phyloP scores from a whole-genome alignment of 2,797 vertebrate species.

The Sorex maritimensis region DNA sequence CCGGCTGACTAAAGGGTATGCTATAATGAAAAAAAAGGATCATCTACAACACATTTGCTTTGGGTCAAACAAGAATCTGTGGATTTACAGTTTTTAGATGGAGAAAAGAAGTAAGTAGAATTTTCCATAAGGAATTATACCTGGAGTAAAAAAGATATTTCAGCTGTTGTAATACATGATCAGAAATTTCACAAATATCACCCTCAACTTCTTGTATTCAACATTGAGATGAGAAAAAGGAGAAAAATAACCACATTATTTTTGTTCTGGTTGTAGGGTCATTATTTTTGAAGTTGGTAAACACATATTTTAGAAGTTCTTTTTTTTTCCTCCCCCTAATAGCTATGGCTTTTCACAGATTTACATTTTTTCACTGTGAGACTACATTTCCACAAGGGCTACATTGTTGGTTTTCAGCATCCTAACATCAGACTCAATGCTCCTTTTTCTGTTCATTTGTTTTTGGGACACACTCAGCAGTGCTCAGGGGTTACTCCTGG shows the following conservation, averaged over 20 bases:
- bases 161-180: constrained; percentile 58
- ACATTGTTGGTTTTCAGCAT: constrained; percentile 15
- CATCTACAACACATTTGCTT: constrained; percentile 71
- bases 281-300: constrained; percentile 56
- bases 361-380: background rate
- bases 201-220: constrained; percentile 35
- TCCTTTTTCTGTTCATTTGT: too few species aligned
- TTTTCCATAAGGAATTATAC: constrained; percentile 75
- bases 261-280: constrained; percentile 62
- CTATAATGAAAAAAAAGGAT: constrained; percentile 79
- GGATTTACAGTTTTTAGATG: constrained; percentile 74
- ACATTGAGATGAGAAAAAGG: constrained; percentile 27
- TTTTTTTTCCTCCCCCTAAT: constrained; percentile 10
- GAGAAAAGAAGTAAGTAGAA: constrained; percentile 63
- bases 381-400: constrained; percentile 21
- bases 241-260: constrained; percentile 31
- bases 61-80: constrained; percentile 64
- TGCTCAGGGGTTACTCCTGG: too few species aligned
- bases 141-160: constrained; percentile 59
- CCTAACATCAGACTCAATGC: background rate
- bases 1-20: constrained; percentile 66
- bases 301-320: constrained; percentile 15
- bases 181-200: constrained; percentile 59
- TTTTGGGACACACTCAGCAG: too few species aligned
- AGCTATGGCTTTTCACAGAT: background rate